Evolutionary conservation across 1,140 invertebrate species (phyloP).

Genomic region (Camponotus floridanus): DNA sequence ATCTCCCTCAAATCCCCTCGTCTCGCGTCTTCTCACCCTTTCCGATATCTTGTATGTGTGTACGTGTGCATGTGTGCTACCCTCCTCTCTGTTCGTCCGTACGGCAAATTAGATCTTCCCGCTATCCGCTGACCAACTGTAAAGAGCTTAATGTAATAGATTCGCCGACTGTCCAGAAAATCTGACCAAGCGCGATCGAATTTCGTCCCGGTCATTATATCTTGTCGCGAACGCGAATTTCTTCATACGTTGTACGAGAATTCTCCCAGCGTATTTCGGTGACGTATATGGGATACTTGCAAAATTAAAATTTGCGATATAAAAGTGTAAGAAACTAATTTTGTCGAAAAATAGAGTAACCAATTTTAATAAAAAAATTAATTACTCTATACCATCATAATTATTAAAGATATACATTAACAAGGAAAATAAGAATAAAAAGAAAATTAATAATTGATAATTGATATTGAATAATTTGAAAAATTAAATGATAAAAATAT

Average conservation of each 20-base stretch:
- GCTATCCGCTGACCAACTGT: slow-evolving; percentile 63
- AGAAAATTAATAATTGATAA: too few species aligned
- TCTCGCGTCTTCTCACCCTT: neutral
- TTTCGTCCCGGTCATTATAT: slow-evolving; percentile 48
- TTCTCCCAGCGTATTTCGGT: neutral
- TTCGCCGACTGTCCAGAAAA: slow-evolving; percentile 65
- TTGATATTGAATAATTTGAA: neutral
- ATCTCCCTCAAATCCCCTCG: neutral
- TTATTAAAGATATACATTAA: neutral
- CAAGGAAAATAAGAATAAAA: too few species aligned
- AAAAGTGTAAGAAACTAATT: neutral
- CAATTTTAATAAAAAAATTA: neutral
- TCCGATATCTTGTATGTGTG: neutral
- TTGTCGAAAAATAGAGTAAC: neutral
- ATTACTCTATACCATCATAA: neutral
- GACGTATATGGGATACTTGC: neutral
- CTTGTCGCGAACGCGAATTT: slow-evolving; percentile 1
- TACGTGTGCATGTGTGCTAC: neutral
- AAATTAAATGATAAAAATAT: neutral
- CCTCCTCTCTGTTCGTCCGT: neutral
- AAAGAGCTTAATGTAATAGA: slow-evolving; percentile 72
- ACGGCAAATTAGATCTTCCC: slow-evolving; percentile 67
- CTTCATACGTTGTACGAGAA: slow-evolving; percentile 29
- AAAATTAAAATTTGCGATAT: neutral
- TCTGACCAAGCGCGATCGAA: slow-evolving; percentile 61